phyloP scores from a whole-genome alignment of 2,113 vertebrate species.

The Rallus limicola region DNA sequence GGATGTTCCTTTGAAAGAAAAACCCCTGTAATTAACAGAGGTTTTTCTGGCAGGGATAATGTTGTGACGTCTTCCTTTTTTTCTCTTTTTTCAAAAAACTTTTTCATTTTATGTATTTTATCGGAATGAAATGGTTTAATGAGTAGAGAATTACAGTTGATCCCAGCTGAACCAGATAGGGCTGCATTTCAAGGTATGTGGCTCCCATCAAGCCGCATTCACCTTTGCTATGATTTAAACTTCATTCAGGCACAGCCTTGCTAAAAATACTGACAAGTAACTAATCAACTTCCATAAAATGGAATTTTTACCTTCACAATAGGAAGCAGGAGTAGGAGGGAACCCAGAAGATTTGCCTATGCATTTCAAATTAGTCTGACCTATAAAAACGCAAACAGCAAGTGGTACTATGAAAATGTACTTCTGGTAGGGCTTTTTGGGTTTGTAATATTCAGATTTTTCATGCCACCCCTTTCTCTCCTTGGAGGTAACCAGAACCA shows the following conservation, averaged over 20 bases:
- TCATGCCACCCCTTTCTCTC: background rate
- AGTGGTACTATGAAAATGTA: background rate
- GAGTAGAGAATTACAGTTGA: slow-evolving; percentile 62
- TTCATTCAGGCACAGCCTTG: slow-evolving; percentile 58
- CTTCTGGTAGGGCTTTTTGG: background rate
- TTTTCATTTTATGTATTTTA: slow-evolving; percentile 65
- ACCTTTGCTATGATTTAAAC: slow-evolving; percentile 50
- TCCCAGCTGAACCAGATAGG: slow-evolving; percentile 45
- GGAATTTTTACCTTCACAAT: slow-evolving; percentile 68
- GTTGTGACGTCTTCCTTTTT: background rate
- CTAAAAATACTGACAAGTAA: slow-evolving; percentile 67
- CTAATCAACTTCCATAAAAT: slow-evolving; percentile 66
- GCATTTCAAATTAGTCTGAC: slow-evolving; percentile 70
- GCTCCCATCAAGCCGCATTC: slow-evolving; percentile 62
- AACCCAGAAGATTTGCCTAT: slow-evolving; percentile 60
- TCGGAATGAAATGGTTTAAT: slow-evolving; percentile 72
- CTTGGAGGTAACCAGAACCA: background rate
- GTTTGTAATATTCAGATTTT: background rate
- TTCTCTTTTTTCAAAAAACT: background rate
- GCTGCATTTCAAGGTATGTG: background rate
- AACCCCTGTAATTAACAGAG: slow-evolving; percentile 44
- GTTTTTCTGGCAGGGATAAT: slow-evolving; percentile 28
- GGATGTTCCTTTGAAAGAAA: slow-evolving; percentile 46
- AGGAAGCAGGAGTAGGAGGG: slow-evolving; percentile 44
- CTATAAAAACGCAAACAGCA: slow-evolving; percentile 56